Evolutionary conservation across 2,113 vertebrate genomes (phyloP), one percentile per base, ranked within the genome.

Genomic region (Dromas ardeola): DNA sequence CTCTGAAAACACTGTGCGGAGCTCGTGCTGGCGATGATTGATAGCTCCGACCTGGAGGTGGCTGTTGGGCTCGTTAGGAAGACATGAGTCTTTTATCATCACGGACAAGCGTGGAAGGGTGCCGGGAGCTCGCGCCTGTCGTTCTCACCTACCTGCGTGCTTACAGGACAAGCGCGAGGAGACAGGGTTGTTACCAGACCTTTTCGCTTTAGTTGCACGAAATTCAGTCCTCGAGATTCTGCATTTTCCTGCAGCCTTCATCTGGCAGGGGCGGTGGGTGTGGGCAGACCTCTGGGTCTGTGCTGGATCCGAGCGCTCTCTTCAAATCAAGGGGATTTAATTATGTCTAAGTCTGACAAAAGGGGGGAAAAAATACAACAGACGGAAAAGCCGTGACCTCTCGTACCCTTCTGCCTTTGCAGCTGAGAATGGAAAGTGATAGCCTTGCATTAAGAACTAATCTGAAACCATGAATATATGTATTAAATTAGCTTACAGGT

Each of bases 71-170:
- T 93, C 14, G 2, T 43, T 87, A 52, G 55, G 43, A 92, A 9
- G 19, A 17, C 38, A 10, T 0, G 22, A 70, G 70, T 59, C 55
- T 70, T 87, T 93, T 78, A 74, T 62, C 73, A 66, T 36, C 34
- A 15, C 0, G 1, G 38, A 52, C 79, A 71, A 58, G 30, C 0
- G 0, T 23, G 50, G 74, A 90, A 62, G 34, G 47, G 12, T 62
- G 38, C n/a, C 0, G 7, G 49, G 40, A 77, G 59, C 55, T 34
- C 2, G 42, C 0, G 15, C 50, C 69, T 38, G 69, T 38, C 61
- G 11, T n/a, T 61, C 38, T 25, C 26, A 25, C 30, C 43, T 70
- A 16, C 81, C 45, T 49, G 11, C 9, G 0, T 29, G 21, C 34
- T 85, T 42, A 21, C 36, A 49, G 78, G 45, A 47, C 15, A 40